These are phyloP conservation scores for Leptopilina myrica DNA, from an alignment of 2,888 invertebrate genomes.

Conservation along the genomic window DNA sequence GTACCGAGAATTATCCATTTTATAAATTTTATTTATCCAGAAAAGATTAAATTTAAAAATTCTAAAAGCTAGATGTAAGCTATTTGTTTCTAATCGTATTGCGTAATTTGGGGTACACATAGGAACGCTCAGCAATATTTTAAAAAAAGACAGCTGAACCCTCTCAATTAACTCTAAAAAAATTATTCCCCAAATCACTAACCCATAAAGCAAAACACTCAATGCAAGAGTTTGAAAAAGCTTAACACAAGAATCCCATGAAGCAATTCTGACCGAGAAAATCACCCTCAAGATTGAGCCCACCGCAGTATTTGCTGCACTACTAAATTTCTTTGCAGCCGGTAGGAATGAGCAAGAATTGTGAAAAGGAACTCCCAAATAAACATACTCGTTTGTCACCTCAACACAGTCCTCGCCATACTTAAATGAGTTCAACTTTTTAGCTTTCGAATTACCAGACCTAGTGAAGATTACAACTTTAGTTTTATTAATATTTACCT, in stretches of 20 bases:
- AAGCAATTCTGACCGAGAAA: background rate
- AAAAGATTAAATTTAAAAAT: background rate
- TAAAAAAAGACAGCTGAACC: background rate
- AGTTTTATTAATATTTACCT: background rate
- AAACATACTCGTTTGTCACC: background rate
- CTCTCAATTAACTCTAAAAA: background rate
- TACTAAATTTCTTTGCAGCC: background rate
- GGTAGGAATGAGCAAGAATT: background rate
- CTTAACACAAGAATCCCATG: background rate
- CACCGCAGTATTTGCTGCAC: background rate
- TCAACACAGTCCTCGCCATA: background rate
- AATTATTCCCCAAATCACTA: background rate
- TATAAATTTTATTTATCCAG: background rate
- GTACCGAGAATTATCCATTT: background rate
- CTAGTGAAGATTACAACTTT: background rate
- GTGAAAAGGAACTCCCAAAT: background rate
- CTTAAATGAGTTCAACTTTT: background rate
- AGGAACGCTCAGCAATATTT: background rate
- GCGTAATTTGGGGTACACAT: background rate
- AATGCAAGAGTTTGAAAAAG: background rate
- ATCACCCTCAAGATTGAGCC: background rate
- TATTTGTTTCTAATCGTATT: background rate
- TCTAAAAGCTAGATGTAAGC: background rate
- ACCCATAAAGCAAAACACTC: background rate
- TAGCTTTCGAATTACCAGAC: background rate